Evolutionary conservation across 2,888 invertebrate genomes (phyloP).

Genomic region (Leucoptera coffeella): DNA sequence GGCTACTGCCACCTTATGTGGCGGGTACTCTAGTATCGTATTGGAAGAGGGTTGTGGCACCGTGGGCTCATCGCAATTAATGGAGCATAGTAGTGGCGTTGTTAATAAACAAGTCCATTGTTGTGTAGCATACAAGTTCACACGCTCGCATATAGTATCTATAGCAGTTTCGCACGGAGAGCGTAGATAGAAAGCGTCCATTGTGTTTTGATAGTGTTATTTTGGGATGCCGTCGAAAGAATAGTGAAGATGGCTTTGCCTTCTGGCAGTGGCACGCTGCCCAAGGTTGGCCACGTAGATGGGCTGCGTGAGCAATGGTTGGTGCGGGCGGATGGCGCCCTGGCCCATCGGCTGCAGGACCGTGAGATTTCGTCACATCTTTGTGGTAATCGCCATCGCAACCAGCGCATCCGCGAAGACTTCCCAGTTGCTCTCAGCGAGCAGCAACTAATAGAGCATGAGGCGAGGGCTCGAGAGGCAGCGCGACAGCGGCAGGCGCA

Average conservation of each 20-base stretch:
- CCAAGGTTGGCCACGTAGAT: slow-evolving; percentile 40
- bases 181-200: slow-evolving; percentile 7
- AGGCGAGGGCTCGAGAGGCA: slow-evolving; percentile 23
- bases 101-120: too few relatives aligned
- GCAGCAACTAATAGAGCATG: slow-evolving; percentile 34
- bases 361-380: slow-evolving; percentile 43
- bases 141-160: slow-evolving; percentile 9
- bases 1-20: too few relatives aligned
- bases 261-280: slow-evolving; percentile 38
- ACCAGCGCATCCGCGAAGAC: slow-evolving; percentile 44
- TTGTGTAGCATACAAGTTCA: slow-evolving; percentile 7
- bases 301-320: slow-evolving; percentile 44
- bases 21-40: too few relatives aligned
- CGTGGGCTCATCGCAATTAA: slow-evolving; percentile 16
- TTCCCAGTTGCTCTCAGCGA: slow-evolving; percentile 40
- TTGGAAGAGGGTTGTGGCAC: slow-evolving; percentile 2
- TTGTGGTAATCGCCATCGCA: slow-evolving; percentile 38
- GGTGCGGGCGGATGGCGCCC: slow-evolving; percentile 37
- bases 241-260: slow-evolving; percentile 23
- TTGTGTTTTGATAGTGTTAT: slow-evolving; percentile 2
- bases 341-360: slow-evolving; percentile 41
- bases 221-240: slow-evolving; percentile 5
- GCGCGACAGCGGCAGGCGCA: slow-evolving; percentile 34
- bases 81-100: too few relatives aligned
- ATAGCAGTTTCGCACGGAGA: slow-evolving; percentile 9